Conservation (phyloP, 2,888 invertebrate species). For the Ennomos quercinarius region DNA sequence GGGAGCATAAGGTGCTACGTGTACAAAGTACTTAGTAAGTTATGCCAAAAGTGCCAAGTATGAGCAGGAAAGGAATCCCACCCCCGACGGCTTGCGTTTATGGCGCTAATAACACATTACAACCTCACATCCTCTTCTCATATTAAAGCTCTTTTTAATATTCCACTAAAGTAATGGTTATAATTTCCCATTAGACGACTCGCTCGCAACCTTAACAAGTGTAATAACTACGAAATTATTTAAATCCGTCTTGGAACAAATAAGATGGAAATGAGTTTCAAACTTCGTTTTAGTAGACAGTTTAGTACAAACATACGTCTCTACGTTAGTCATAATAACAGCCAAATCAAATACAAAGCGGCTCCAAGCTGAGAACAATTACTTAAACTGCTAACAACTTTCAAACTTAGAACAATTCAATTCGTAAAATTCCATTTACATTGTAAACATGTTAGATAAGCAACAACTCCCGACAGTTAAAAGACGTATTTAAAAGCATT, state of each 20-base stretch:
- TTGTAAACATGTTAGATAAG: constrained; percentile 56
- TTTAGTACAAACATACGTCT: constrained; percentile 18
- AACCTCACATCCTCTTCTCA: constrained; percentile 44
- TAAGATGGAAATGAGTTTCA: constrained; percentile 11
- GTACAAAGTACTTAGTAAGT: constrained; percentile 26
- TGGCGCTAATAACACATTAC: constrained; percentile 48
- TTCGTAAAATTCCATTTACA: constrained; percentile 58
- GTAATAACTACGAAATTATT: constrained; percentile 9
- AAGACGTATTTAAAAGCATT: constrained; percentile 60
- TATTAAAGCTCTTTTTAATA: constrained; percentile 47
- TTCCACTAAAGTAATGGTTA: constrained; percentile 39
- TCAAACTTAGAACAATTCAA: constrained; percentile 38
- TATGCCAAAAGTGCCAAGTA: constrained; percentile 25
- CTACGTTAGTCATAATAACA: constrained; percentile 23
- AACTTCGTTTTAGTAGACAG: constrained; percentile 20
- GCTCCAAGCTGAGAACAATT: constrained; percentile 45
- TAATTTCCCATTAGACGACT: constrained; percentile 21
- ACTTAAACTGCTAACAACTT: constrained; percentile 42
- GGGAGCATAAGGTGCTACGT: constrained; percentile 13
- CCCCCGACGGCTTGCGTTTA: constrained; percentile 48
- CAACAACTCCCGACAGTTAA: constrained; percentile 55
- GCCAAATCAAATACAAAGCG: constrained; percentile 44
- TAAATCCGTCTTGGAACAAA: constrained; percentile 5
- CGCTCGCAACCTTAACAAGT: constrained; percentile 6
- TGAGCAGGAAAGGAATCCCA: constrained; percentile 25